phyloP scores from a whole-genome alignment of 2,888 invertebrate genomes.

The Papilio protenor region DNA sequence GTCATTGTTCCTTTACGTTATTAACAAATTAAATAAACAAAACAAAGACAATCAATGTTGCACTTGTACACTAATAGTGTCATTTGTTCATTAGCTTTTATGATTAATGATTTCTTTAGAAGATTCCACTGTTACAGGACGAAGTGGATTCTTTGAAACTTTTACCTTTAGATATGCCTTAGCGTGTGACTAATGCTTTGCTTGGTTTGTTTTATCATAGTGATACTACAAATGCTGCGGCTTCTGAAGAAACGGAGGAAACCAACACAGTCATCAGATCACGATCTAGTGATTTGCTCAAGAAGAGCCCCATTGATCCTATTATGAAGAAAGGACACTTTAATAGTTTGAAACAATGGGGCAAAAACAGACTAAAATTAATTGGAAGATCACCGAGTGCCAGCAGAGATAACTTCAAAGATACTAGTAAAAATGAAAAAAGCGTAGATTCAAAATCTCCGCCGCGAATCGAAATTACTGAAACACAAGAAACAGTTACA shows the following conservation, averaged over 20 bases:
- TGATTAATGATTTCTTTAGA: slow-evolving; percentile 75
- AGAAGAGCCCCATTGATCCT: slow-evolving; percentile 86
- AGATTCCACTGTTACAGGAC: slow-evolving; percentile 77
- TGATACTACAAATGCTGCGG: slow-evolving; percentile 81
- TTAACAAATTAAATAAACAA: slow-evolving; percentile 51
- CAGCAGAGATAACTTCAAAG: slow-evolving; percentile 81
- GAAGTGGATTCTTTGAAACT: slow-evolving; percentile 71
- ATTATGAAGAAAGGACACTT: slow-evolving; percentile 86
- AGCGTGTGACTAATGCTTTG: slow-evolving; percentile 85
- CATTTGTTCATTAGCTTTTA: slow-evolving; percentile 80
- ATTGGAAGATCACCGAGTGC: slow-evolving; percentile 87
- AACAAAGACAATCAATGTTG: slow-evolving; percentile 75
- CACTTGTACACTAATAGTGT: slow-evolving; percentile 82
- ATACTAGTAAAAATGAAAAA: slow-evolving; percentile 71
- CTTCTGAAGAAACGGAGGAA: slow-evolving; percentile 82
- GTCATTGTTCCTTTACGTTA: slow-evolving; percentile 68
- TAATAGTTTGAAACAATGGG: slow-evolving; percentile 93
- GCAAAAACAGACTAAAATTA: slow-evolving; percentile 89
- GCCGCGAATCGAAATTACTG: slow-evolving; percentile 80
- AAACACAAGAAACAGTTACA: slow-evolving; percentile 87
- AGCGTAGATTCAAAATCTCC: slow-evolving; percentile 74
- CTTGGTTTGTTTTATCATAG: slow-evolving; percentile 84
- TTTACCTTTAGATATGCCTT: slow-evolving; percentile 74
- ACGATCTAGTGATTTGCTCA: slow-evolving; percentile 90
- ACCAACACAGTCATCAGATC: slow-evolving; percentile 85